A percentile compares a stretch with the other conserved stretches of the same genome.
phyloP scores from a whole-genome alignment of 2,113 vertebrate genomes.

The Zosterops hypoxanthus region DNA sequence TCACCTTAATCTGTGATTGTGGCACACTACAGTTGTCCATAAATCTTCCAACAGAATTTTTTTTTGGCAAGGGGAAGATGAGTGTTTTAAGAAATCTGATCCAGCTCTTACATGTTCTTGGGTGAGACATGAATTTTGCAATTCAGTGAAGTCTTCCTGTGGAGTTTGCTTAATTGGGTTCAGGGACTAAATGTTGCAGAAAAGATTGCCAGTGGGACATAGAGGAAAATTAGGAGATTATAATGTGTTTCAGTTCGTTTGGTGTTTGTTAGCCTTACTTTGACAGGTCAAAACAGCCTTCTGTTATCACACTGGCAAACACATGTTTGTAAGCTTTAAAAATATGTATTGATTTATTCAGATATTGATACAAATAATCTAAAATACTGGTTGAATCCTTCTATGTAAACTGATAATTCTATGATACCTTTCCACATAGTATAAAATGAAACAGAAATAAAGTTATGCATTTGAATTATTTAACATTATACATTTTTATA shows the following conservation, averaged over 20 bases:
- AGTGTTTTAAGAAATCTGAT: conserved; percentile 23
- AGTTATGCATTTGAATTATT: conserved; percentile 37
- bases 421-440: background rate
- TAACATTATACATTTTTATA: conserved; percentile 8
- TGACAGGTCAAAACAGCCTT: background rate
- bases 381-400: background rate
- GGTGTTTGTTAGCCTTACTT: conserved; percentile 58
- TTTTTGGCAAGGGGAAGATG: background rate
- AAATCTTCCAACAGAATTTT: background rate
- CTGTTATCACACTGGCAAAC: conserved; percentile 42
- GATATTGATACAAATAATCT: conserved; percentile 21
- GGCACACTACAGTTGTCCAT: background rate
- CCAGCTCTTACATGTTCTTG: background rate
- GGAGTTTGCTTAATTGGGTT: conserved; percentile 23
- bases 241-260: conserved; percentile 53
- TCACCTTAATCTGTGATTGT: background rate
- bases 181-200: conserved; percentile 55
- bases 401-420: conserved; percentile 14
- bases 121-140: background rate
- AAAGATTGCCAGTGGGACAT: background rate
- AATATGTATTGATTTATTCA: conserved; percentile 8
- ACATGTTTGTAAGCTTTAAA: conserved; percentile 3
- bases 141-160: conserved; percentile 30
- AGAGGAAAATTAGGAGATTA: conserved; percentile 35
- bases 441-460: conserved; percentile 1